These are phyloP conservation scores for Mellilla xanthometata DNA, from an alignment of 2,888 invertebrate species.

Conservation along the genomic window DNA sequence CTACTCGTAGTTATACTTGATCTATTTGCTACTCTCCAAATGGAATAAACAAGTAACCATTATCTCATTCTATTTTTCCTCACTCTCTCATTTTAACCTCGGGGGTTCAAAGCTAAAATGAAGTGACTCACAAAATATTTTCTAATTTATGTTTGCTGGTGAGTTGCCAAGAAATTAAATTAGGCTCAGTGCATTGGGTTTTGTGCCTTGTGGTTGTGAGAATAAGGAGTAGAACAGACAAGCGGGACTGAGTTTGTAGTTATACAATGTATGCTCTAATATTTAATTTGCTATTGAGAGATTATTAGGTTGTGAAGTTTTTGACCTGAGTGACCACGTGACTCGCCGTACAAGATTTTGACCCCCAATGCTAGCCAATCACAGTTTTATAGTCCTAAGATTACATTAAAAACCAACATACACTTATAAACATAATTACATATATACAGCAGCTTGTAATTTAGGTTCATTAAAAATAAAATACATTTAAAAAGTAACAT, in stretches of 20 bases:
- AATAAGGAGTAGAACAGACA: conserved; percentile 11
- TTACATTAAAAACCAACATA: too few species aligned
- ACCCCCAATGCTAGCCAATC: too few species aligned
- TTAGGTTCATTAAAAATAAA: too few species aligned
- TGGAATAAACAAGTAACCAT: conserved; percentile 2
- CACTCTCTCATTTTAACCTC: conserved; percentile 33
- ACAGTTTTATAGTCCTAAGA: conserved; percentile 33
- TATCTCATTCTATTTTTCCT: conserved; percentile 17
- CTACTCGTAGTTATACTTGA: too few species aligned
- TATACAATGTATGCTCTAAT: conserved; percentile 3
- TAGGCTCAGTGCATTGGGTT: conserved; percentile 15
- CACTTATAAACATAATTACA: too few species aligned
- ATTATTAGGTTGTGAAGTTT: background rate
- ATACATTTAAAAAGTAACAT: too few species aligned
- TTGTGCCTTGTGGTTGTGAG: conserved; percentile 16
- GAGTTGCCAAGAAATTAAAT: conserved; percentile 35
- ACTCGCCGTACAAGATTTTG: too few species aligned
- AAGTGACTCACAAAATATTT: conserved; percentile 37
- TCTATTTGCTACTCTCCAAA: too few species aligned
- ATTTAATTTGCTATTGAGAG: background rate
- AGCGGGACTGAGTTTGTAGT: background rate
- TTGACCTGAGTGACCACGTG: too few species aligned
- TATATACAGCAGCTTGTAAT: too few species aligned
- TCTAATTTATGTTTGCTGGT: conserved; percentile 38
- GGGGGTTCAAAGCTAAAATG: conserved; percentile 38